Conservation (phyloP, 2,888 invertebrate genomes). For the Cotesia congregata region DNA sequence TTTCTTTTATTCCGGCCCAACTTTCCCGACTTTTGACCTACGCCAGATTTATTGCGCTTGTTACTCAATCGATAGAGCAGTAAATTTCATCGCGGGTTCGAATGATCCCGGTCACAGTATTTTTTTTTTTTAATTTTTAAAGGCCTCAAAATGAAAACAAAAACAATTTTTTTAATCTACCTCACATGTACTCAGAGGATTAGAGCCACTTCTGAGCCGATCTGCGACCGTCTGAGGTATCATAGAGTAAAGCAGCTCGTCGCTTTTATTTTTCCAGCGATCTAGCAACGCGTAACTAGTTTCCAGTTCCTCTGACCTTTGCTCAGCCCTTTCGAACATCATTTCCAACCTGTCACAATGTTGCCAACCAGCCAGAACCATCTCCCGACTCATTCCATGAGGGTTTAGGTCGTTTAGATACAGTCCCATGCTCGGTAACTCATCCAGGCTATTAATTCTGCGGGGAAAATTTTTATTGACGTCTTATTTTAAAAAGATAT, state of each 20-base stretch:
- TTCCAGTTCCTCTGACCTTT: constrained; percentile 83
- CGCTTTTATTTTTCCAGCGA: constrained; percentile 88
- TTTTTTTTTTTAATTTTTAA: not conserved
- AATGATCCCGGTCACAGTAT: not conserved
- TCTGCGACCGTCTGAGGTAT: constrained; percentile 90
- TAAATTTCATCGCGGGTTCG: not conserved
- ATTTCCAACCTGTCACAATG: constrained; percentile 85
- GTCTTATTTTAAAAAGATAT: not conserved
- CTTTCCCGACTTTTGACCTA: not conserved
- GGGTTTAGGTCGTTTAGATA: constrained; percentile 88
- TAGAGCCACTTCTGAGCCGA: constrained; percentile 81
- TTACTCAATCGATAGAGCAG: not conserved
- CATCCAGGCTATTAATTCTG: constrained; percentile 87
- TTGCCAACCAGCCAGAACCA: constrained; percentile 88
- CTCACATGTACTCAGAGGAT: constrained; percentile 85
- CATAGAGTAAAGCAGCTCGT: constrained; percentile 92
- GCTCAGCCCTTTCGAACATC: constrained; percentile 86
- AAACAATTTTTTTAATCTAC: constrained; percentile 64
- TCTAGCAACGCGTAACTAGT: constrained; percentile 83
- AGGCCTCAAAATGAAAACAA: not conserved
- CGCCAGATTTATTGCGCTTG: not conserved
- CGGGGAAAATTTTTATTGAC: not conserved
- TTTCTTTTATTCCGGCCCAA: not conserved
- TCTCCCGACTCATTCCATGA: constrained; percentile 86
- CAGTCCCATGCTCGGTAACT: constrained; percentile 83